Conservation (phyloP, 1,140 invertebrate genomes). For the Bombus polaris region DNA sequence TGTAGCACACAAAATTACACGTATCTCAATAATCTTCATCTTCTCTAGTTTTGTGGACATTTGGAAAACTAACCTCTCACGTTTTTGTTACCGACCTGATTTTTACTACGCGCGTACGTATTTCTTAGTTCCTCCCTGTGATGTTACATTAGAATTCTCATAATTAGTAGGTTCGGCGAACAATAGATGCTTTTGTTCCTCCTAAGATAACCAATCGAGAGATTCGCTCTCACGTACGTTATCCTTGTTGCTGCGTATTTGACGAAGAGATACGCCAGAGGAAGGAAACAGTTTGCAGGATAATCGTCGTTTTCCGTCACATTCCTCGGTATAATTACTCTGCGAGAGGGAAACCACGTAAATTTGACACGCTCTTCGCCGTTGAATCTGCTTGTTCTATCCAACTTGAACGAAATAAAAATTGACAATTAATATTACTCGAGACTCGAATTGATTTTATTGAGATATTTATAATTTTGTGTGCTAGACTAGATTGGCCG, state of each 20-base stretch:
- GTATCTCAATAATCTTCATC: neutral
- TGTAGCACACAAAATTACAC: too few relatives aligned
- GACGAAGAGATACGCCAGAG: neutral
- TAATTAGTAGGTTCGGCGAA: neutral
- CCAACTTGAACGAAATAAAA: neutral
- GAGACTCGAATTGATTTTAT: too few relatives aligned
- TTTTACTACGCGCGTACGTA: neutral
- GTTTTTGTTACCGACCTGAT: neutral
- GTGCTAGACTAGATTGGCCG: too few relatives aligned
- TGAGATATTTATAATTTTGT: too few relatives aligned
- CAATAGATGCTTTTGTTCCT: neutral
- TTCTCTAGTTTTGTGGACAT: neutral
- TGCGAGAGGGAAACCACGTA: conserved; percentile 2
- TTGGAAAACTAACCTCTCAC: neutral
- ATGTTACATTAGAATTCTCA: neutral
- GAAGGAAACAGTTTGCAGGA: conserved; percentile 34
- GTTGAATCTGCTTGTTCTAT: neutral
- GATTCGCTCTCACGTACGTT: neutral
- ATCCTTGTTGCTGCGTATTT: too few relatives aligned
- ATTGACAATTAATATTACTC: neutral
- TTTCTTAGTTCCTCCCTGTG: neutral
- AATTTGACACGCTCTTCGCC: neutral
- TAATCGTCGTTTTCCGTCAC: conserved; percentile 13
- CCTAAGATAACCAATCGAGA: neutral
- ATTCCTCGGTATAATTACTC: conserved; percentile 9